A percentile compares a stretch with the other conserved stretches of the same genome.
These are phyloP conservation scores for Cyanistes caeruleus DNA, from an alignment of 2,113 vertebrate genomes.

Conservation along the genomic window DNA sequence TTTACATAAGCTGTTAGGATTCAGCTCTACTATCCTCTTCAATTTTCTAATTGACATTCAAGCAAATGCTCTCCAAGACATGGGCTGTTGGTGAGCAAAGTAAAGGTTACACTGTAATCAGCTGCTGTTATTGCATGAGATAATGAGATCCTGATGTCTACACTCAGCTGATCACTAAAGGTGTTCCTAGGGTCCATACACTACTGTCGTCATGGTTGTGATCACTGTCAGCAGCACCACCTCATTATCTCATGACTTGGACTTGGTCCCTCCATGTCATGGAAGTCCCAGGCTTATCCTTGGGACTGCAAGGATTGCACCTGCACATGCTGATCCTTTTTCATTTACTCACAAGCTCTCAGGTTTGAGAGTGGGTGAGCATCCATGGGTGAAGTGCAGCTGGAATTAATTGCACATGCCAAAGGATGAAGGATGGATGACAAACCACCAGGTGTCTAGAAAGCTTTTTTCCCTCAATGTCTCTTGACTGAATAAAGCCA, in stretches of 20 bases:
- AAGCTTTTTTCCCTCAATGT: not conserved
- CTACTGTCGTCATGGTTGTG: fast-evolving
- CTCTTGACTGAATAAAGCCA: not conserved
- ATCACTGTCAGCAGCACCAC: not conserved
- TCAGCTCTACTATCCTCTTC: not conserved
- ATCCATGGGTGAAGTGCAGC: not conserved
- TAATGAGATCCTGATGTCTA: not conserved
- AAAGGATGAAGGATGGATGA: not conserved
- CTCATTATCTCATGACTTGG: no score
- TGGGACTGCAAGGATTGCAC: not conserved
- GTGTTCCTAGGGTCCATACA: not conserved
- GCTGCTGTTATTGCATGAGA: not conserved
- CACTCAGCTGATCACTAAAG: not conserved
- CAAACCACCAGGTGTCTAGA: not conserved
- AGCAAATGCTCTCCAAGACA: not conserved
- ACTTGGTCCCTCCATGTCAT: fast-evolving
- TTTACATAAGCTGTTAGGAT: not conserved
- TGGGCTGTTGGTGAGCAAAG: not conserved
- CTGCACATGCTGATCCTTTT: not conserved
- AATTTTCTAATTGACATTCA: not conserved
- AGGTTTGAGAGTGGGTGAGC: not conserved
- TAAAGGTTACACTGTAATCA: not conserved
- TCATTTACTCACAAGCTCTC: not conserved
- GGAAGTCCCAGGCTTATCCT: not conserved
- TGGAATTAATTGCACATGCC: not conserved